phyloP scores from a whole-genome alignment of 2,797 vertebrate species.

The Hypotaenidia philippensis region DNA sequence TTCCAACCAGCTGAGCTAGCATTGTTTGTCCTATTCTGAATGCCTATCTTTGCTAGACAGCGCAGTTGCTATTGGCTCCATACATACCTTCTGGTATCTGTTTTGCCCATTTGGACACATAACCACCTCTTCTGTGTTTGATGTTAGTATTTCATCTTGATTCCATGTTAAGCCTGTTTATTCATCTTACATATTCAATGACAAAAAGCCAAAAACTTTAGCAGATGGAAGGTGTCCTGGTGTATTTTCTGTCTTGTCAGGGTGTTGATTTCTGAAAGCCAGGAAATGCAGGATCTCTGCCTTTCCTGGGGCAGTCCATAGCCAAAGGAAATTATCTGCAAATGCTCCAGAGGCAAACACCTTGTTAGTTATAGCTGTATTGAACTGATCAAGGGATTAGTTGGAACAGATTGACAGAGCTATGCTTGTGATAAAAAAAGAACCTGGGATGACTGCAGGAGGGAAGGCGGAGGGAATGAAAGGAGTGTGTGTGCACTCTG shows the following conservation, averaged over 20 bases:
- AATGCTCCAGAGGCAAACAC: slow-evolving; percentile 10
- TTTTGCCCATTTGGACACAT: slow-evolving; percentile 2
- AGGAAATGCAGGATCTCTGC: neutral
- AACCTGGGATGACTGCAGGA: neutral
- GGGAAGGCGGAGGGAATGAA: neutral
- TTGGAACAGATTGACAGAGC: neutral
- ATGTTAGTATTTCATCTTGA: slow-evolving; percentile 32
- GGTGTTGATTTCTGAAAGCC: neutral
- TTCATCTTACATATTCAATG: neutral
- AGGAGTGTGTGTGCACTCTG: neutral
- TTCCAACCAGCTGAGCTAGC: neutral
- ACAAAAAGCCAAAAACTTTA: slow-evolving; percentile 19
- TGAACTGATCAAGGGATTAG: neutral
- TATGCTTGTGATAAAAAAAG: neutral
- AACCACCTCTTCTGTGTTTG: slow-evolving; percentile 12
- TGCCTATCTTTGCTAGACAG: slow-evolving; percentile 22
- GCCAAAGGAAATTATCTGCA: neutral
- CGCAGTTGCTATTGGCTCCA: neutral
- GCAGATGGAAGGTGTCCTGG: neutral
- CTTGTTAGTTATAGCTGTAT: neutral
- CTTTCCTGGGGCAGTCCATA: neutral
- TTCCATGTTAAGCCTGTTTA: slow-evolving; percentile 31
- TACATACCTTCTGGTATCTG: neutral
- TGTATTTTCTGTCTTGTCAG: neutral
- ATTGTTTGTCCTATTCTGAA: neutral